These are phyloP conservation scores for Danio tinwini DNA, from an alignment of 2,797 vertebrate species.

Conservation along the genomic window DNA sequence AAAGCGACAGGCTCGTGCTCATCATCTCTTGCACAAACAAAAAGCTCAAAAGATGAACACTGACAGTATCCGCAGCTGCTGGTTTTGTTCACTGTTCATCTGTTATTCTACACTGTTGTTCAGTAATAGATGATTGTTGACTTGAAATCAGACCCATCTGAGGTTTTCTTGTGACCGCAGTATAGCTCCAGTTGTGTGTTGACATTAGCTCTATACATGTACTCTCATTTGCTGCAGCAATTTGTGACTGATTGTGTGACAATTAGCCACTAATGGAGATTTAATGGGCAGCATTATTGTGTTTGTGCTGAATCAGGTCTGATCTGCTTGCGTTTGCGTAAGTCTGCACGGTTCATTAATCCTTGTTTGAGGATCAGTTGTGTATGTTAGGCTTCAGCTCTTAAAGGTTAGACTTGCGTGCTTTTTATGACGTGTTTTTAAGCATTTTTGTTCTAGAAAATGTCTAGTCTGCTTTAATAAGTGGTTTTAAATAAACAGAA, in stretches of 20 bases:
- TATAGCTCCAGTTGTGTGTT: slow-evolving; percentile 54
- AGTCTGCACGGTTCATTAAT: slow-evolving; percentile 73
- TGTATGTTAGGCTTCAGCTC: slow-evolving; percentile 58
- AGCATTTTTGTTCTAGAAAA: not conserved
- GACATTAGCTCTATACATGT: slow-evolving; percentile 76
- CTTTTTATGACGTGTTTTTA: not conserved
- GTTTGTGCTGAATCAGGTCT: slow-evolving; percentile 65
- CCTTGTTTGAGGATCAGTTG: slow-evolving; percentile 72
- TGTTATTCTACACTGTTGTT: slow-evolving; percentile 69
- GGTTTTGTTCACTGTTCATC: slow-evolving; percentile 65
- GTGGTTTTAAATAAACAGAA: too few relatives aligned
- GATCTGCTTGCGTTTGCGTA: slow-evolving; percentile 71
- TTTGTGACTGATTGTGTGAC: slow-evolving; percentile 83
- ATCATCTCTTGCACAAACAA: slow-evolving; percentile 30
- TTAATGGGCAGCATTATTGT: slow-evolving; percentile 76
- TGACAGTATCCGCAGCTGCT: slow-evolving; percentile 63
- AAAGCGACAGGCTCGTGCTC: slow-evolving; percentile 41
- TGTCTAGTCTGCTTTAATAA: too few relatives aligned
- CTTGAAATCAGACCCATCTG: slow-evolving; percentile 64
- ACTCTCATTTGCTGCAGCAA: slow-evolving; percentile 75
- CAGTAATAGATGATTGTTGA: slow-evolving; percentile 50
- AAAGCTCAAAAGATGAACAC: not conserved
- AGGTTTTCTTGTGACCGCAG: slow-evolving; percentile 54
- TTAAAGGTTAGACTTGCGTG: slow-evolving; percentile 60
- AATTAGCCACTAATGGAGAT: slow-evolving; percentile 84